Evolutionary conservation across 2,797 vertebrate genomes (phyloP).

Genomic region (Channa striata): DNA sequence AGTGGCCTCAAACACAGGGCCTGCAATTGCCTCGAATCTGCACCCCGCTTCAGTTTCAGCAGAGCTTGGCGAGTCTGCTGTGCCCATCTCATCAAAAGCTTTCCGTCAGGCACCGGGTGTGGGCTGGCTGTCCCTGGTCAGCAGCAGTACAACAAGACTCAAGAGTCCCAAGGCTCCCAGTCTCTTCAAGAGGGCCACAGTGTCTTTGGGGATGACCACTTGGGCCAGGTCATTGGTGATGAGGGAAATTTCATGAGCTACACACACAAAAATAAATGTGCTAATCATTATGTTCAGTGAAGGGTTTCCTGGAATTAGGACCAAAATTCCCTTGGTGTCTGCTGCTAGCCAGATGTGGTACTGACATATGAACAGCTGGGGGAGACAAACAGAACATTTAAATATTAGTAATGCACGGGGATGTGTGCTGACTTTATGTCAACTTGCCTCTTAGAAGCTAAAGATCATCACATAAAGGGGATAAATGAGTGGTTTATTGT

Average conservation of each 20-base stretch:
- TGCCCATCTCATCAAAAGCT: neutral
- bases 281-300: slow-evolving; percentile 94
- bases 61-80: neutral
- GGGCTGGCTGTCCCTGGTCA: slow-evolving; percentile 82
- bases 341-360: slow-evolving; percentile 99
- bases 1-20: neutral
- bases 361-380: slow-evolving; percentile 97
- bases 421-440: neutral
- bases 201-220: slow-evolving; percentile 96
- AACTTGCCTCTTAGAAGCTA: too few relatives aligned
- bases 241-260: slow-evolving; percentile 96
- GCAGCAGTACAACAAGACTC: slow-evolving; percentile 85
- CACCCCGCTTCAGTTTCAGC: slow-evolving; percentile 19
- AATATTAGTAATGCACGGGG: neutral
- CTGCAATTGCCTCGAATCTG: slow-evolving; percentile 27
- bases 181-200: slow-evolving; percentile 88
- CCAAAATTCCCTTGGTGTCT: slow-evolving; percentile 96
- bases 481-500: neutral
- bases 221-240: slow-evolving; percentile 97
- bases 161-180: slow-evolving; percentile 84
- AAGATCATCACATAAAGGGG: neutral
- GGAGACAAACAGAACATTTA: slow-evolving; percentile 50
- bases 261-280: slow-evolving; percentile 99
- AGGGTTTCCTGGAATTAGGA: slow-evolving; percentile 94
- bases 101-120: slow-evolving; percentile 67